These are phyloP conservation scores for Lasioglossum figueresi DNA, from an alignment of 2,888 invertebrate genomes.

Conservation along the genomic window DNA sequence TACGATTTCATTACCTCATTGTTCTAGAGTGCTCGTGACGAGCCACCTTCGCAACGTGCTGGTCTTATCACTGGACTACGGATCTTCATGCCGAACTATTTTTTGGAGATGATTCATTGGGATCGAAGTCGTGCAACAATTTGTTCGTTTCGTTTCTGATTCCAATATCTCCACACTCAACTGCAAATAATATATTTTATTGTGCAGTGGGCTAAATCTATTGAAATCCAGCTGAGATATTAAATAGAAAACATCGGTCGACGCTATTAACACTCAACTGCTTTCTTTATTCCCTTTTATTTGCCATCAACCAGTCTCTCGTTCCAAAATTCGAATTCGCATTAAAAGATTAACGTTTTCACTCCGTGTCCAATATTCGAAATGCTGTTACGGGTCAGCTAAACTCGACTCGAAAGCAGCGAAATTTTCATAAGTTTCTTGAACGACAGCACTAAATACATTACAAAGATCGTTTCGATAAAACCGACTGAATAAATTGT, in stretches of 20 bases:
- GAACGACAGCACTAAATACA: background rate
- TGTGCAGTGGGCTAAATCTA: background rate
- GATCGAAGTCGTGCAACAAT: background rate
- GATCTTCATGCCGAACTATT: background rate
- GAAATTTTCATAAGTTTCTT: background rate
- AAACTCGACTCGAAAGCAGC: no score
- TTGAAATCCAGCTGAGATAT: background rate
- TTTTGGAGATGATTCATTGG: background rate
- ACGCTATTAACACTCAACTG: background rate
- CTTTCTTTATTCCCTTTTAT: background rate
- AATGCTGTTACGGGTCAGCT: background rate
- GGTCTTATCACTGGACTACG: background rate
- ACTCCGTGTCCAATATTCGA: background rate
- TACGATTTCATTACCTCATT: constrained; percentile 10
- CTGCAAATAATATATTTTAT: background rate
- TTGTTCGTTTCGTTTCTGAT: no score
- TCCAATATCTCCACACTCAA: background rate
- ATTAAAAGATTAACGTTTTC: background rate
- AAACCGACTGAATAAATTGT: background rate
- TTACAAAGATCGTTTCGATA: background rate
- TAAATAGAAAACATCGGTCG: background rate
- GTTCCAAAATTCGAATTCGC: background rate
- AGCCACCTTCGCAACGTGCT: background rate
- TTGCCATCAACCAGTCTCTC: no score
- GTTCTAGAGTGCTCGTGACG: background rate